Base-by-base conservation (phyloP, 1,140 invertebrate species). In the Polypedilum pembai region DNA sequence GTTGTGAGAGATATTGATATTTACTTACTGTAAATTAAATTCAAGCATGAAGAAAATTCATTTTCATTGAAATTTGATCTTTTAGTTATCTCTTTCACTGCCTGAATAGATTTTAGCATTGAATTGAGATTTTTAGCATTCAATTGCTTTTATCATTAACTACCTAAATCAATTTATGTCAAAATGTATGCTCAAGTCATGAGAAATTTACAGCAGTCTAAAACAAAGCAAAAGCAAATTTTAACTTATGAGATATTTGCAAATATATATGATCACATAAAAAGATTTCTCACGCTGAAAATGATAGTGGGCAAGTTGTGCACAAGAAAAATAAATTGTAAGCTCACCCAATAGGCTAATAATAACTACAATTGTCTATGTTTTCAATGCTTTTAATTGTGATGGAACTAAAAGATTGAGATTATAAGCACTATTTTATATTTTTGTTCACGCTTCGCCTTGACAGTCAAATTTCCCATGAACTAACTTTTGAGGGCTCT, bases 271-370 rank as follows among this genome's bases (percentile, higher is more conserved):
- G 45, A 56, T 56, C 45, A n/a, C n/a, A 56, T 15, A 56, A 56
- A 33, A n/a, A 56, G 45, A 56, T 56, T 56, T 56, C 45, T 56
- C 45, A 56, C 45, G 45, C 45, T 56, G 45, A 56, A 56, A 56
- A 15, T 56, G 45, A 56, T 56, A 56, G 45, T n/a, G n/a, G 24
- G 45, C 45, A 56, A 33, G 24, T 33, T 33, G 24, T 33, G 24
- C 24, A 33, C 24, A 33, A 33, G 24, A 33, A 33, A 33, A 33
- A n/a, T n/a, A n/a, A 33, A 33, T 33, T 33, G 45, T 56, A 56
- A n/a, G 45, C n/a, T 56, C 10, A 56, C 45, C 10, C 12, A 56
- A n/a, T n/a, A 56, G 45, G 12, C 45, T 33, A 33, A 56, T 15
- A 56, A 56, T 56, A 56, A 56, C 45, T n/a, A n/a, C 45, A 56